Evolutionary conservation across 2,797 vertebrate genomes (phyloP).

Genomic region (Graptemys geographica): DNA sequence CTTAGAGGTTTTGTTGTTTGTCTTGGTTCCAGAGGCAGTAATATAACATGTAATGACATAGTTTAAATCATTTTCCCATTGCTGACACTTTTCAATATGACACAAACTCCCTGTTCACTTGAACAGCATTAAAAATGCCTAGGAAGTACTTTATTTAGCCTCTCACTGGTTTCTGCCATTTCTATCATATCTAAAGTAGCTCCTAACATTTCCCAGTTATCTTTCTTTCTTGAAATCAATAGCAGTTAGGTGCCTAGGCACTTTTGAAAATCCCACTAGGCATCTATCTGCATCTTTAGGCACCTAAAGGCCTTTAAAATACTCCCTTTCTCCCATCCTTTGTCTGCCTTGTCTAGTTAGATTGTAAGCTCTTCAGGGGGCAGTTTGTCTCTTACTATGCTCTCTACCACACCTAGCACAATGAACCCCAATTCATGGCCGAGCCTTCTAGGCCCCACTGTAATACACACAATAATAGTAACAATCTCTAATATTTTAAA

Average conservation of each 20-base stretch:
- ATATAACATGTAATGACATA: not conserved
- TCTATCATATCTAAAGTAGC: not conserved
- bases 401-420: not conserved
- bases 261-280: slow-evolving; percentile 1
- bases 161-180: not conserved
- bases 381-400: not conserved
- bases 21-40: not conserved
- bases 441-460: not conserved
- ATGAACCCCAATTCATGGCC: not conserved
- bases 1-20: not conserved
- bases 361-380: accelerated
- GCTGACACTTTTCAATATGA: not conserved
- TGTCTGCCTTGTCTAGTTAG: not conserved
- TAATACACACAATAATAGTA: not conserved
- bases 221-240: not conserved
- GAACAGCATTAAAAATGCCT: not conserved
- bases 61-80: not conserved
- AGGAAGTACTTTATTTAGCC: not conserved
- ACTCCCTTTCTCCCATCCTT: not conserved
- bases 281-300: not conserved
- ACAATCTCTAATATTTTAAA: not conserved
- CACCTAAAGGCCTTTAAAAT: not conserved
- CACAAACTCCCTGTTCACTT: accelerated
- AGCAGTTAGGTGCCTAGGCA: not conserved
- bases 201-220: slow-evolving; percentile 7